Percentiles rank a stretch among this genome's conserved stretches.
Conservation (phyloP, 2,113 vertebrate species). For the Clarias gariepinus region DNA sequence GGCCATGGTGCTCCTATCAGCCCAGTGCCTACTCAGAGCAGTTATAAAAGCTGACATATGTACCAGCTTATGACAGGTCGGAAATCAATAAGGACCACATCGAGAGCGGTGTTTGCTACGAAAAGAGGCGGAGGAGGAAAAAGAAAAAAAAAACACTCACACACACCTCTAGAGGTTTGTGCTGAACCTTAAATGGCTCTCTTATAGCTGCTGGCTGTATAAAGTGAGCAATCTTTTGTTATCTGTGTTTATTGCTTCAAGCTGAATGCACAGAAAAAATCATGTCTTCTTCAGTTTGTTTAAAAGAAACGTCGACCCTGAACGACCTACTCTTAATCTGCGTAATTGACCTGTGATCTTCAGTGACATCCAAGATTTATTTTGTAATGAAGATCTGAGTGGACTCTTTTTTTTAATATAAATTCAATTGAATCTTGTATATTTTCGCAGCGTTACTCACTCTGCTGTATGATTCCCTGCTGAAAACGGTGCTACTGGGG, state of each 20-base stretch:
- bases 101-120: not conserved
- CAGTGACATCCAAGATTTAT: not conserved
- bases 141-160: not conserved
- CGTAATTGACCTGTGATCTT: not conserved
- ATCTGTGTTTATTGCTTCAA: constrained; percentile 26
- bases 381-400: not conserved
- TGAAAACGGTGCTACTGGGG: not conserved
- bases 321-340: not conserved
- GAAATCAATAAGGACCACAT: constrained; percentile 40
- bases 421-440: not conserved
- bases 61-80: constrained; percentile 35
- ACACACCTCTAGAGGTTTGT: constrained; percentile 1
- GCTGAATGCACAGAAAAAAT: not conserved
- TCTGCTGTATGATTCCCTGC: not conserved
- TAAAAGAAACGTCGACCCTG: not conserved
- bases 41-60: constrained; percentile 44
- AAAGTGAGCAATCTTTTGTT: not conserved
- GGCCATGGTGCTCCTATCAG: constrained; percentile 35
- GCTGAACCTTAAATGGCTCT: constrained; percentile 4
- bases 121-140: not conserved
- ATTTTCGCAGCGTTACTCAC: not conserved
- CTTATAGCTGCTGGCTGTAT: not conserved
- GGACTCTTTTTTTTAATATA: not conserved
- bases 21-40: constrained; percentile 6
- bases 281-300: not conserved